Conservation (phyloP, 2,888 invertebrate species). For the Acrocyrtus sp. region DNA sequence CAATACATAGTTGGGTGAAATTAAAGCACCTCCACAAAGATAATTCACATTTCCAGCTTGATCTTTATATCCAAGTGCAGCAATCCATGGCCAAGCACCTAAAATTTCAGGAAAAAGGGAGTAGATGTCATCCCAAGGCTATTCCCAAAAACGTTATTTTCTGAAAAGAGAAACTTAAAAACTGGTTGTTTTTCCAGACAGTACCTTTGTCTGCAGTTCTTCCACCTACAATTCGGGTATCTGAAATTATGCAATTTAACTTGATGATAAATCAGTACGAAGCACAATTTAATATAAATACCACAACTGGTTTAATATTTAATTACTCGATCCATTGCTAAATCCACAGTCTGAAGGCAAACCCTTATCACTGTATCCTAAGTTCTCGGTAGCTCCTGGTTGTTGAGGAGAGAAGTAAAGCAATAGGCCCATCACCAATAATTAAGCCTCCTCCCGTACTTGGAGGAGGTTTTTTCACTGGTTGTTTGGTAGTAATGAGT, state of each 20-base stretch:
- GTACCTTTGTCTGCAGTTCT: constrained; percentile 54
- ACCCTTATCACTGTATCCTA: constrained; percentile 29
- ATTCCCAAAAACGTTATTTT: too few relatives aligned
- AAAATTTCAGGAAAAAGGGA: neutral
- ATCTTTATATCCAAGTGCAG: constrained; percentile 76
- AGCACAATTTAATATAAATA: neutral
- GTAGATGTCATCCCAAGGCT: neutral
- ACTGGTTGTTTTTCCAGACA: too few relatives aligned
- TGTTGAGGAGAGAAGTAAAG: constrained; percentile 10
- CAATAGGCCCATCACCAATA: constrained; percentile 34
- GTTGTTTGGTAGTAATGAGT: constrained; percentile 9
- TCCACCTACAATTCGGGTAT: constrained; percentile 60
- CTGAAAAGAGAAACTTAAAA: too few relatives aligned
- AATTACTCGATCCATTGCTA: constrained; percentile 69
- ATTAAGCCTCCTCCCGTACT: constrained; percentile 21
- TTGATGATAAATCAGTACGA: neutral
- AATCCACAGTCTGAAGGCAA: constrained; percentile 72
- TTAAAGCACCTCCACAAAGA: constrained; percentile 77
- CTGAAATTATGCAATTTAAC: too few relatives aligned
- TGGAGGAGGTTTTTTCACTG: constrained; percentile 10
- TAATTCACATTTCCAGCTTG: constrained; percentile 57
- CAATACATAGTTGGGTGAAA: constrained; percentile 76
- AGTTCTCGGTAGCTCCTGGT: neutral
- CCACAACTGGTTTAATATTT: too few relatives aligned
- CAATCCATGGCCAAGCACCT: constrained; percentile 87